Conservation (phyloP, 2,888 invertebrate genomes). For the Fragum fragum region DNA sequence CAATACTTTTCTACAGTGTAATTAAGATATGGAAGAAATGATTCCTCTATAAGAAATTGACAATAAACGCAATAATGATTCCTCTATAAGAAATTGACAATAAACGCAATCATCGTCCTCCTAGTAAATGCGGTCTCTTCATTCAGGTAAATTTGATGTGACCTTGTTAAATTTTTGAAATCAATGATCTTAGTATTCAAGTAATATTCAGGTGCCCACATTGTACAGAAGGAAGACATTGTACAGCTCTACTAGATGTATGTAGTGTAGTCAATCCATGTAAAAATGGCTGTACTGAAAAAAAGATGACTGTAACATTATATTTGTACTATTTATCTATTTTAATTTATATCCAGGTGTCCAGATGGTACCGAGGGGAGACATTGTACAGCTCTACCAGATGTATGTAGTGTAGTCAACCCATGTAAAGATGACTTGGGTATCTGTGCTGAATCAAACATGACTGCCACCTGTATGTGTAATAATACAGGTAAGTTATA, state of each 20-base stretch:
- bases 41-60: no score
- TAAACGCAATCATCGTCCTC: no score
- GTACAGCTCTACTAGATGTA: slow-evolving; percentile 54
- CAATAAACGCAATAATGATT: no score
- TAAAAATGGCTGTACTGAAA: slow-evolving; percentile 30
- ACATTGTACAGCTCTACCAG: slow-evolving; percentile 54
- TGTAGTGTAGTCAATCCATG: slow-evolving; percentile 59
- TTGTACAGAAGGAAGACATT: slow-evolving; percentile 63
- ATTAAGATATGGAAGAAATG: no score
- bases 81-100: no score
- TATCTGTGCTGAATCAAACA: slow-evolving; percentile 36
- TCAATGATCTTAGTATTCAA: no score
- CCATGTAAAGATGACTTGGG: slow-evolving; percentile 53
- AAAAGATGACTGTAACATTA: slow-evolving; percentile 40
- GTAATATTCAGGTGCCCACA: slow-evolving; percentile 67
- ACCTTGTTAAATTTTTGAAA: no score
- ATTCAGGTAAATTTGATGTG: no score
- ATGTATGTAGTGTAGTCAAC: slow-evolving; percentile 50
- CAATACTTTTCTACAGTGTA: no score
- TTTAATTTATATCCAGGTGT: slow-evolving; percentile 71
- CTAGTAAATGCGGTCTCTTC: no score
- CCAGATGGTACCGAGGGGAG: slow-evolving; percentile 62
- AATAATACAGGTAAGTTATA: slow-evolving; percentile 1
- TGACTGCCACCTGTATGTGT: slow-evolving; percentile 59
- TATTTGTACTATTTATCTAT: no score